A percentile compares a stretch with the other conserved stretches of the same genome.
These are phyloP conservation scores for Himalopsyche tibetana DNA, from an alignment of 2,888 invertebrate genomes.

Conservation along the genomic window DNA sequence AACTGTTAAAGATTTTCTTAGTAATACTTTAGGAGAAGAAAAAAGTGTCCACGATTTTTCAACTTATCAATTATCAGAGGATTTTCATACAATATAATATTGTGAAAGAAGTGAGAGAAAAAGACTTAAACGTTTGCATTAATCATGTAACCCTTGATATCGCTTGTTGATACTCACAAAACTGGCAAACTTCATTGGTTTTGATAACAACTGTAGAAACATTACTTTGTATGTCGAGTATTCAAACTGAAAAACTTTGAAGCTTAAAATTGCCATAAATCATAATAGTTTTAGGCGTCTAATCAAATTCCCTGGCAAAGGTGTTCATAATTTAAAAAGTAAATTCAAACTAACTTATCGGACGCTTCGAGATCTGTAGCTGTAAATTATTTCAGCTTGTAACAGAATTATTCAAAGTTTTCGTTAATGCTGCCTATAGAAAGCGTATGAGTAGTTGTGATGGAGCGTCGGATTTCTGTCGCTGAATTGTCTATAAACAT, in stretches of 20 bases:
- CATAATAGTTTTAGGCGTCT: constrained; percentile 20
- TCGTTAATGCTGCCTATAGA: neutral
- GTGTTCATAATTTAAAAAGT: neutral
- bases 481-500: constrained; percentile 46
- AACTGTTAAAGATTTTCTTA: too few species aligned
- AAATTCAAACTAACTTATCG: neutral
- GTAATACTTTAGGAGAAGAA: too few species aligned
- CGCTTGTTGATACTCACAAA: too few species aligned
- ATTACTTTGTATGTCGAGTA: neutral
- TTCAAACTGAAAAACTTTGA: neutral
- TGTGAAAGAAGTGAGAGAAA: too few species aligned
- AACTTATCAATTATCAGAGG: too few species aligned
- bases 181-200: too few species aligned
- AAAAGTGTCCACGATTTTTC: too few species aligned
- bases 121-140: too few species aligned
- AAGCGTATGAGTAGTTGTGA: neutral
- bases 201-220: neutral
- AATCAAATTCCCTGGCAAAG: neutral
- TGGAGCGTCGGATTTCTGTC: neutral
- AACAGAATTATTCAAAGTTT: neutral
- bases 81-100: too few species aligned
- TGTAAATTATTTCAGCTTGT: neutral
- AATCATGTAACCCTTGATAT: too few species aligned
- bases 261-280: constrained; percentile 29
- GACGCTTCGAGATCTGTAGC: constrained; percentile 1